A percentile compares a stretch with the other conserved stretches of the same genome.
phyloP scores from a whole-genome alignment of 2,888 invertebrate species.

The Gerosis bhagava region DNA sequence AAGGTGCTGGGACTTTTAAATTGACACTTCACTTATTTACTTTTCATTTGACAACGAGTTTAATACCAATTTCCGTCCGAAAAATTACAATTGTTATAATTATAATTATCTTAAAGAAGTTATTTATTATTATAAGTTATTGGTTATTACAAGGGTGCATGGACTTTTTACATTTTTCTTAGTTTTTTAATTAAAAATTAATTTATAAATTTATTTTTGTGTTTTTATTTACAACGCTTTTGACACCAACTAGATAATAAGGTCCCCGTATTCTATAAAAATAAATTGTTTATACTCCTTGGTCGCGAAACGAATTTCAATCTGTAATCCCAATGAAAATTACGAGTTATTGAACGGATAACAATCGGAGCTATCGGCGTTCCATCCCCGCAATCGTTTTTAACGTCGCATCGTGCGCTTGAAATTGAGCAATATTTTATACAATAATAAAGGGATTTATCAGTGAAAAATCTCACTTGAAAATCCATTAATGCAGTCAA shows the following conservation, averaged over 20 bases:
- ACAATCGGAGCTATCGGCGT: conserved; percentile 35
- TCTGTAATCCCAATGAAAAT: conserved; percentile 36
- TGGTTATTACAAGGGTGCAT: too few relatives aligned
- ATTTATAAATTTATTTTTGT: too few relatives aligned
- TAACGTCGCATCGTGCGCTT: conserved; percentile 15
- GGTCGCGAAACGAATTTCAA: conserved; percentile 34
- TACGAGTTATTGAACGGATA: conserved; percentile 31
- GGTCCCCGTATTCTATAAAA: conserved; percentile 6
- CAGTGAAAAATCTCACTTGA: conserved; percentile 25
- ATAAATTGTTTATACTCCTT: conserved; percentile 25
- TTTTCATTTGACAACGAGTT: too few relatives aligned
- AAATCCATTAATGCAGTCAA: conserved; percentile 23
- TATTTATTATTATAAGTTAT: too few relatives aligned
- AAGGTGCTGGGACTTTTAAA: too few relatives aligned
- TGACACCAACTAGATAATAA: too few relatives aligned
- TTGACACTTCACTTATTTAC: too few relatives aligned
- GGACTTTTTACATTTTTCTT: not conserved
- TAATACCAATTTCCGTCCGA: too few relatives aligned
- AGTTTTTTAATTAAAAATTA: too few relatives aligned
- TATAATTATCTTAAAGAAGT: too few relatives aligned
- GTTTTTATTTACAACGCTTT: too few relatives aligned
- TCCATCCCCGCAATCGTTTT: conserved; percentile 15
- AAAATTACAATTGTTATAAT: too few relatives aligned
- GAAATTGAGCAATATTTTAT: conserved; percentile 23
- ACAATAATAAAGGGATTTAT: conserved; percentile 21